A percentile compares a stretch with the other conserved stretches of the same genome.
Evolutionary conservation across 2,888 invertebrate genomes (phyloP).

Genomic region (Eupeodes luniger): DNA sequence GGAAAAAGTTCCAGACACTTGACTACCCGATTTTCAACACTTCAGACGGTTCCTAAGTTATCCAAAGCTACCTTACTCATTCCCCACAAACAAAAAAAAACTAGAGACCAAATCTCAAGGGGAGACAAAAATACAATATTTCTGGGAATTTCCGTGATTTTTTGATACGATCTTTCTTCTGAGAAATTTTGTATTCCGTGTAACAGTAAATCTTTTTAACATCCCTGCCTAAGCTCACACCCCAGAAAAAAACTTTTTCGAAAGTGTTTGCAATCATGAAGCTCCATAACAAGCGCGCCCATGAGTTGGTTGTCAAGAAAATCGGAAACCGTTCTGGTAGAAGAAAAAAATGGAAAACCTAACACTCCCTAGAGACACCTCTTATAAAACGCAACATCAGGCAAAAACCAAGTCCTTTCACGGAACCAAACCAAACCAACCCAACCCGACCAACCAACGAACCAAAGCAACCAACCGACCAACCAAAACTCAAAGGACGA

Average conservation of each 20-base stretch:
- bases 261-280: constrained; percentile 50
- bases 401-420: constrained; percentile 20
- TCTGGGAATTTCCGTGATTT: too few species aligned
- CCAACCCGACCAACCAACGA: not conserved
- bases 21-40: too few species aligned
- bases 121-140: too few species aligned
- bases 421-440: too few species aligned
- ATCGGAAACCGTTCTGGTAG: not conserved
- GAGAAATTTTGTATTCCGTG: too few species aligned
- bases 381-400: constrained; percentile 56
- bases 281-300: constrained; percentile 11
- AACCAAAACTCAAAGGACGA: constrained; percentile 14
- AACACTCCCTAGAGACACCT: constrained; percentile 35
- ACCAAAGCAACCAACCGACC: not conserved
- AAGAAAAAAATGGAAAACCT: constrained; percentile 32
- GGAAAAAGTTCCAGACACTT: too few species aligned
- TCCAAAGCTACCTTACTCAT: too few species aligned
- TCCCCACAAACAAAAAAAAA: too few species aligned
- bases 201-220: not conserved
- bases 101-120: too few species aligned
- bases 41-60: too few species aligned
- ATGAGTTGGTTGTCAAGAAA: constrained; percentile 32
- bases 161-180: too few species aligned
- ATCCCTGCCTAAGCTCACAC: not conserved
- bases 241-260: not conserved